Evolutionary conservation across 2,888 invertebrate species (phyloP).

Genomic region (Coelogynopora nodosa): DNA sequence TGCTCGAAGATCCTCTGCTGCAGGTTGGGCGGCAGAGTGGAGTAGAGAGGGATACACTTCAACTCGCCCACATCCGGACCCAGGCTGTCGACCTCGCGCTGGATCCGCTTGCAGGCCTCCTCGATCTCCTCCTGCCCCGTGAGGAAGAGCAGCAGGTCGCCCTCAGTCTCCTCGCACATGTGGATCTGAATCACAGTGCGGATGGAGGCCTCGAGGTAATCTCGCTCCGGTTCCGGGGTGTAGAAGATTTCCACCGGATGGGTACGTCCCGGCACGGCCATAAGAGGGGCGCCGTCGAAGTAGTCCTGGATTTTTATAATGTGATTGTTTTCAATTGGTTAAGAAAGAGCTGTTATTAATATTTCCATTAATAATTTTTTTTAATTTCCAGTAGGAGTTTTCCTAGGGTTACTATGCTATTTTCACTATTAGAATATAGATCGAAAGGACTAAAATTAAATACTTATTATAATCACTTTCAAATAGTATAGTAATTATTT

Average conservation of each 20-base stretch:
- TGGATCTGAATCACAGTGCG: conserved; percentile 95
- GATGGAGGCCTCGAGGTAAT: conserved; percentile 96
- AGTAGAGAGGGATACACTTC: conserved; percentile 96
- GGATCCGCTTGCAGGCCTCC: conserved; percentile 94
- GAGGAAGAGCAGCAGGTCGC: conserved; percentile 85
- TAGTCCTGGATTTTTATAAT: conserved; percentile 78
- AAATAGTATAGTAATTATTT: too few species aligned
- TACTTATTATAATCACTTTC: too few species aligned
- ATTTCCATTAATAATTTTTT: too few species aligned
- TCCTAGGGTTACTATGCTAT: too few species aligned
- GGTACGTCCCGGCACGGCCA: conserved; percentile 94
- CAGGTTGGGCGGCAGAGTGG: conserved; percentile 90
- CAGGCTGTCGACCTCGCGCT: conserved; percentile 87
- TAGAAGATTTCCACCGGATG: conserved; percentile 97
- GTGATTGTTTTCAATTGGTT: too few species aligned
- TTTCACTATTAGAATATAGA: too few species aligned
- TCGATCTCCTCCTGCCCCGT: conserved; percentile 88
- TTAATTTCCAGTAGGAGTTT: too few species aligned
- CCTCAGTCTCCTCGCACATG: conserved; percentile 71
- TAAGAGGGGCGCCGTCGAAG: conserved; percentile 90
- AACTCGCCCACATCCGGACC: conserved; percentile 94
- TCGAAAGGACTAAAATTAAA: too few species aligned
- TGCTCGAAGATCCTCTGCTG: conserved; percentile 96
- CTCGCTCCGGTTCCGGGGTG: conserved; percentile 94
- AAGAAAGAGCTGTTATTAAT: too few species aligned